phyloP scores from a whole-genome alignment of 2,113 vertebrate species.

The Cynocephalus volans region DNA sequence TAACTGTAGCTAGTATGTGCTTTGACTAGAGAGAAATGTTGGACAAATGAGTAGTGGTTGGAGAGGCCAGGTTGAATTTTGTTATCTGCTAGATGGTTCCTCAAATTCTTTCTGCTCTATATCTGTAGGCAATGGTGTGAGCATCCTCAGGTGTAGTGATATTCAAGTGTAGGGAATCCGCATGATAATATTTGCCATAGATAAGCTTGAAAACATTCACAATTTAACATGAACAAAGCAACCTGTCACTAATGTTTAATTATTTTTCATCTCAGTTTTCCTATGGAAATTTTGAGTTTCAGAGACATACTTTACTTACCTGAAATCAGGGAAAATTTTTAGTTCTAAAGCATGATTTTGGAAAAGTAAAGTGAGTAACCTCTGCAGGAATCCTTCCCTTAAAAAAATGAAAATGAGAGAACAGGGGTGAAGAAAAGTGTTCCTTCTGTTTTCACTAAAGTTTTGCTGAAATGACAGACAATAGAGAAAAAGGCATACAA shows the following conservation, averaged over 20 bases:
- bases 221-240: neutral
- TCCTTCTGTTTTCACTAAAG: too few species aligned
- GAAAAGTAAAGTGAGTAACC: neutral
- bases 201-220: neutral
- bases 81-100: neutral
- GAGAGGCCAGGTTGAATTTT: neutral
- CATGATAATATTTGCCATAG: neutral
- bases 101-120: neutral
- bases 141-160: neutral
- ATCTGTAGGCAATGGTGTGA: neutral
- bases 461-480: too few species aligned
- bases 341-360: neutral
- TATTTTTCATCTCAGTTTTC: neutral
- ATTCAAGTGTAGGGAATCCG: neutral
- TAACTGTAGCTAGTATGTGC: neutral
- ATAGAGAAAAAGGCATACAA: too few species aligned
- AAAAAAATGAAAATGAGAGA: neutral
- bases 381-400: neutral
- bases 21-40: neutral
- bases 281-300: neutral
- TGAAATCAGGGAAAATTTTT: neutral
- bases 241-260: neutral
- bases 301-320: neutral
- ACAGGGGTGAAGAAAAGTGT: too few species aligned
- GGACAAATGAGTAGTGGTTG: neutral